Evolutionary conservation across 2,888 invertebrate species (phyloP).

Genomic region (Cephus sareptanus): DNA sequence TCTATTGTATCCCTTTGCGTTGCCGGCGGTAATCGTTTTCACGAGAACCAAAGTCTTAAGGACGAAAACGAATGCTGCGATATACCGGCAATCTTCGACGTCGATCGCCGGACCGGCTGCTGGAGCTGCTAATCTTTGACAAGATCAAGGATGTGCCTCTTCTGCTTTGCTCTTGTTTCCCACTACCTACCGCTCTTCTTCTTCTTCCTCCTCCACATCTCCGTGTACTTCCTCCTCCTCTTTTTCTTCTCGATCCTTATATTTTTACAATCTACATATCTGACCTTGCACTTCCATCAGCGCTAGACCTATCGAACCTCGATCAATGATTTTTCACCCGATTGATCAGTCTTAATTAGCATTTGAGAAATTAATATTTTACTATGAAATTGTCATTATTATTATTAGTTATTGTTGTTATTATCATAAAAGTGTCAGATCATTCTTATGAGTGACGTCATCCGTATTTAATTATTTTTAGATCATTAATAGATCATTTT

Average conservation of each 20-base stretch:
- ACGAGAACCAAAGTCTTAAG: not conserved
- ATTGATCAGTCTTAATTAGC: not conserved
- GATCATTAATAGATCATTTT: not conserved
- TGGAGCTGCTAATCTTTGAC: conserved; percentile 5
- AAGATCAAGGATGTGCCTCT: conserved; percentile 3
- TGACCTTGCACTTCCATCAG: not conserved
- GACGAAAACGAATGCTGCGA: conserved; percentile 1
- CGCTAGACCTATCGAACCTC: not conserved
- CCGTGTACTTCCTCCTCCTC: not conserved
- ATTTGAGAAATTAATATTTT: not conserved
- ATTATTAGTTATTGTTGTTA: not conserved
- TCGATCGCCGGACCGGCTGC: conserved; percentile 1
- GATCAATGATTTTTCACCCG: not conserved
- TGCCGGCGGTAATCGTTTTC: not conserved
- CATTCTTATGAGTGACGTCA: not conserved
- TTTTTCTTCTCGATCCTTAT: not conserved
- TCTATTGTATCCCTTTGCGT: not conserved
- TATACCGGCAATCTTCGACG: not conserved
- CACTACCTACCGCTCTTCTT: not conserved
- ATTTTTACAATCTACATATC: not conserved
- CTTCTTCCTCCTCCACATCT: not conserved
- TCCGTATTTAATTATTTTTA: not conserved
- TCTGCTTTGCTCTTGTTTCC: conserved; percentile 15
- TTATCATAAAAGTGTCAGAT: not conserved
- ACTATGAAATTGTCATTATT: not conserved